Evolutionary conservation across 2,113 vertebrate species (phyloP).

Genomic region (Ciconia boyciana): DNA sequence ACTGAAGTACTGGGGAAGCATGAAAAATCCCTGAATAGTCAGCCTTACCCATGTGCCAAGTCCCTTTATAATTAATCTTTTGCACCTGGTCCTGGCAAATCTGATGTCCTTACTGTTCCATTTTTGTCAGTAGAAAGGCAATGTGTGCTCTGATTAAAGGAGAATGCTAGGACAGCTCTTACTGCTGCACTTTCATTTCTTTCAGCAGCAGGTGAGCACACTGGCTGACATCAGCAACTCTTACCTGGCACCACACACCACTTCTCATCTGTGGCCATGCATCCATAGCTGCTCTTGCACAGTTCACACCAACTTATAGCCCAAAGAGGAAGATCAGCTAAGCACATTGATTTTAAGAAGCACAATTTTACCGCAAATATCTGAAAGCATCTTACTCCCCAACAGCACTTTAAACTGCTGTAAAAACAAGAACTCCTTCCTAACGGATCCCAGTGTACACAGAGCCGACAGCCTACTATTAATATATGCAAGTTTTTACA

Average conservation of each 20-base stretch:
- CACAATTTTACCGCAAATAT: background rate
- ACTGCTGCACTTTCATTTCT: background rate
- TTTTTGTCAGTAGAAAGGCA: background rate
- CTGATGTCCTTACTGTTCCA: background rate
- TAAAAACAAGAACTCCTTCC: background rate
- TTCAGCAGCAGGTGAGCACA: background rate
- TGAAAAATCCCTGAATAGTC: background rate
- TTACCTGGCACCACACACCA: background rate
- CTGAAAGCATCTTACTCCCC: background rate
- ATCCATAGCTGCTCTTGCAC: background rate
- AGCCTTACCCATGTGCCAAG: background rate
- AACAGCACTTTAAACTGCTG: background rate
- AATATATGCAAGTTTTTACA: background rate
- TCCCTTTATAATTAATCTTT: background rate
- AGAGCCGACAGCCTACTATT: background rate
- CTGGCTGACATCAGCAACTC: background rate
- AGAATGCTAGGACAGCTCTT: background rate
- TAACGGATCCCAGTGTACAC: background rate
- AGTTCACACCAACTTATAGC: background rate
- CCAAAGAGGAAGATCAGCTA: background rate
- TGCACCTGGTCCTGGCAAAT: background rate
- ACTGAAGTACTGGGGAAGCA: background rate
- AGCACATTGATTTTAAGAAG: background rate
- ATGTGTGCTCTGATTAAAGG: background rate
- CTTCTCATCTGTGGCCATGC: background rate